A percentile compares a stretch with the other conserved stretches of the same genome.
These are phyloP conservation scores for Monodelphis domestica DNA, from an alignment of 2,797 vertebrate species.

Conservation along the genomic window DNA sequence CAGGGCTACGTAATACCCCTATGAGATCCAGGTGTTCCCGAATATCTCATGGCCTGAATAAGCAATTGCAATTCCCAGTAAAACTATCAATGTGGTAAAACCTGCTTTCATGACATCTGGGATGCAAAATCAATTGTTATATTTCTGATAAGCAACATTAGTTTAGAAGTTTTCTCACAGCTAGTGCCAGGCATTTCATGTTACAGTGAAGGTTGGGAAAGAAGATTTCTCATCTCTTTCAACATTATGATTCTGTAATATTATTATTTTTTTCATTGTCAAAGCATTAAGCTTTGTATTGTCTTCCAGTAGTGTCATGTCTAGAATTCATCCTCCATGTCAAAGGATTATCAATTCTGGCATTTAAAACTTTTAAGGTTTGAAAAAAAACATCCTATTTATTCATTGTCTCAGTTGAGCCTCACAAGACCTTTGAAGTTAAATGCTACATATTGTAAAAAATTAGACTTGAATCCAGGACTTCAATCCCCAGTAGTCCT, in stretches of 20 bases:
- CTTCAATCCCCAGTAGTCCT: too few relatives aligned
- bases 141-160: background rate
- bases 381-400: background rate
- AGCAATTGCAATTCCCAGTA: background rate
- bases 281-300: background rate
- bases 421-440: background rate
- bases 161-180: background rate
- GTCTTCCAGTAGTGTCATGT: background rate
- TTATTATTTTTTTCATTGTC: background rate
- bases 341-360: background rate
- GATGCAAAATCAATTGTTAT: background rate
- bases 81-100: background rate
- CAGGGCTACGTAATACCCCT: background rate
- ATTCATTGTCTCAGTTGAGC: background rate
- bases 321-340: background rate
- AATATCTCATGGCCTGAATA: background rate
- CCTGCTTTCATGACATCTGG: background rate
- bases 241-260: background rate
- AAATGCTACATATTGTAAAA: too few relatives aligned
- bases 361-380: background rate
- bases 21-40: background rate
- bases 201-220: background rate
- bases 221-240: background rate
- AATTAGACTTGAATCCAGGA: too few relatives aligned
- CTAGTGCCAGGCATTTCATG: background rate